Conservation (phyloP, 2,113 vertebrate genomes). For the Pomatostomus ruficeps region DNA sequence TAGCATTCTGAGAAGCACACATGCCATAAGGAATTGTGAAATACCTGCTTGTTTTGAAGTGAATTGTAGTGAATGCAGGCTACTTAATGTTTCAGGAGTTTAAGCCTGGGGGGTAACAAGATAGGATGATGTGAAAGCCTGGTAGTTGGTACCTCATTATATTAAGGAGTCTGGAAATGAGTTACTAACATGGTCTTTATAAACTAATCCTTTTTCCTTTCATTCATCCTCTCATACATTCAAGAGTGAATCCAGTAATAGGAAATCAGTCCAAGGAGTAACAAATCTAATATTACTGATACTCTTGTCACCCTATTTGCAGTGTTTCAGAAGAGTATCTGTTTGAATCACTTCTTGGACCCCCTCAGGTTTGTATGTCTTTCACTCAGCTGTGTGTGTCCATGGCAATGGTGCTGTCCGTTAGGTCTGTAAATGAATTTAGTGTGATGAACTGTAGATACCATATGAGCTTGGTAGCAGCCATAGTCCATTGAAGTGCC, state of each 20-base stretch:
- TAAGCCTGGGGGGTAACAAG: not conserved
- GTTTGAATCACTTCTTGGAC: not conserved
- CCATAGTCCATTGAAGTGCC: not conserved
- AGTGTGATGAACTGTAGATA: not conserved
- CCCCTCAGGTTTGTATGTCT: not conserved
- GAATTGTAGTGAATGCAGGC: not conserved
- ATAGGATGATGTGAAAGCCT: not conserved
- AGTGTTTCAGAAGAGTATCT: not conserved
- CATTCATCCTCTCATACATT: not conserved
- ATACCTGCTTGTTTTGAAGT: not conserved
- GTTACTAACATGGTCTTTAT: not conserved
- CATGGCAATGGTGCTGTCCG: not conserved
- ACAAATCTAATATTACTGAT: not conserved
- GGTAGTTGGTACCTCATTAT: not conserved
- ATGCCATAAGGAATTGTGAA: not conserved
- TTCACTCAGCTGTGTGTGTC: not conserved
- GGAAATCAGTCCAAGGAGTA: not conserved
- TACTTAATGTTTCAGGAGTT: not conserved
- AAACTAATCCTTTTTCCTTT: not conserved
- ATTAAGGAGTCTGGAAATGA: not conserved
- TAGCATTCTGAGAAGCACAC: not conserved
- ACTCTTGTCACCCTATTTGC: not conserved
- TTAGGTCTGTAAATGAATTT: not conserved
- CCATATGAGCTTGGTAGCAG: not conserved
- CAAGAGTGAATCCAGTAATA: not conserved